A percentile compares a stretch with the other conserved stretches of the same genome.
Conservation (phyloP, 2,113 vertebrate species). For the Trochalopteron elliotii region DNA sequence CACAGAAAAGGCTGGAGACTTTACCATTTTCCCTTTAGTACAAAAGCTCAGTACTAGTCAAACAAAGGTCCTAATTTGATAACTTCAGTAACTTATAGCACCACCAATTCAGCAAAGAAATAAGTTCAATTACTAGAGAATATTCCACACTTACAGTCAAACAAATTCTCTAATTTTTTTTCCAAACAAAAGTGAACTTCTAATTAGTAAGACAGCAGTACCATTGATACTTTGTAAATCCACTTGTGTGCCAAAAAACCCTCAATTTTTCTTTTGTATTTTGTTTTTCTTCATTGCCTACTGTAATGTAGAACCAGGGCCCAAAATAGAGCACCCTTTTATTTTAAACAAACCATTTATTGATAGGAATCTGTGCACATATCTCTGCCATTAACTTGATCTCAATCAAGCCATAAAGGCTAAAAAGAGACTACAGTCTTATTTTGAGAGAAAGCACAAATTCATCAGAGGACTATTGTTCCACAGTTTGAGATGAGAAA, state of each 20-base stretch:
- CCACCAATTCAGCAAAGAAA: neutral
- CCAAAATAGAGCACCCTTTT: neutral
- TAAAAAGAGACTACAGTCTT: conserved; percentile 16
- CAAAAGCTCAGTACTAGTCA: neutral
- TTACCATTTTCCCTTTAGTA: neutral
- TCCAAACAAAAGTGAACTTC: neutral
- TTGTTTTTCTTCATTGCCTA: neutral
- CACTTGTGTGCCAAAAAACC: neutral
- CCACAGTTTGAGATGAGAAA: neutral
- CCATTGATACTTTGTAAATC: neutral
- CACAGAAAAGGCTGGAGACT: neutral
- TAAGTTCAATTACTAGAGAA: neutral
- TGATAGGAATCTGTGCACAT: neutral
- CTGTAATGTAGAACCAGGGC: neutral
- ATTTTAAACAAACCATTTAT: conserved; percentile 16
- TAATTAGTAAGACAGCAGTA: neutral
- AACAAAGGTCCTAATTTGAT: neutral
- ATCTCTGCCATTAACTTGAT: conserved; percentile 4
- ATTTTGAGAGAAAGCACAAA: conserved; percentile 34
- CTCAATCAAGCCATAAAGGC: neutral
- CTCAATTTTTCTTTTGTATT: neutral
- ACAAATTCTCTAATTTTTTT: neutral
- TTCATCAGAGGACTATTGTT: conserved; percentile 6
- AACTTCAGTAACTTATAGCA: neutral
- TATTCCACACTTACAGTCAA: neutral